These are phyloP conservation scores for Cerastis leucographa DNA, from an alignment of 2,888 invertebrate genomes.

Conservation along the genomic window DNA sequence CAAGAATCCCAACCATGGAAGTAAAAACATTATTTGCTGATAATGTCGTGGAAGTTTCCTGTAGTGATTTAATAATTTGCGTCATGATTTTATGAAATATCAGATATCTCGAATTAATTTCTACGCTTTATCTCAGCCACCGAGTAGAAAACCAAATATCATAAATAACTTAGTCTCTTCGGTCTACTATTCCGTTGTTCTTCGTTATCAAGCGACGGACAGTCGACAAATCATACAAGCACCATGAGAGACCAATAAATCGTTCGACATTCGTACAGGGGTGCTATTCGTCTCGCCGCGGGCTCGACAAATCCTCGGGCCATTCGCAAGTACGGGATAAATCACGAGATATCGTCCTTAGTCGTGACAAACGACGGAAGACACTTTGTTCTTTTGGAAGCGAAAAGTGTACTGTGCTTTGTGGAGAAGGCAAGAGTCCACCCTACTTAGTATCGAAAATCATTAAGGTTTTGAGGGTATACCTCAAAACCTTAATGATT, in stretches of 20 bases:
- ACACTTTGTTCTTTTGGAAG: conserved; percentile 40
- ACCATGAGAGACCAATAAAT: conserved; percentile 78
- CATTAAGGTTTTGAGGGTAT: not conserved
- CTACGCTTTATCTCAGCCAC: conserved; percentile 12
- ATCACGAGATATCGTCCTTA: conserved; percentile 76
- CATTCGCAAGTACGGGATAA: conserved; percentile 77
- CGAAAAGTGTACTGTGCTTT: conserved; percentile 20
- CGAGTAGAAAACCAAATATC: conserved; percentile 37
- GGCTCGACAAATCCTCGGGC: conserved; percentile 82
- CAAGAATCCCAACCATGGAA: not conserved
- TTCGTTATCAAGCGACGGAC: conserved; percentile 69
- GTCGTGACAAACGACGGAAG: conserved; percentile 68
- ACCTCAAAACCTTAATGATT: too few relatives aligned
- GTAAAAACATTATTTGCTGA: not conserved
- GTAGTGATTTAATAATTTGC: not conserved
- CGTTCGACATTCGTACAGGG: conserved; percentile 76
- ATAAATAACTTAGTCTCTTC: conserved; percentile 57
- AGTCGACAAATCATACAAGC: conserved; percentile 78
- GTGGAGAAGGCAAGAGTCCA: conserved; percentile 35
- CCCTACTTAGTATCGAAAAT: not conserved
- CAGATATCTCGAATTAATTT: not conserved
- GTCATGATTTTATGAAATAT: not conserved
- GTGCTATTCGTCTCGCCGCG: conserved; percentile 79
- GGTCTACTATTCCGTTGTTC: conserved; percentile 57
- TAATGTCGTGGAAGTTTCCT: not conserved